Percentiles rank a stretch among this genome's conserved stretches.
Conservation (phyloP, 2,113 vertebrate species). For the Sylvilagus bachmani region DNA sequence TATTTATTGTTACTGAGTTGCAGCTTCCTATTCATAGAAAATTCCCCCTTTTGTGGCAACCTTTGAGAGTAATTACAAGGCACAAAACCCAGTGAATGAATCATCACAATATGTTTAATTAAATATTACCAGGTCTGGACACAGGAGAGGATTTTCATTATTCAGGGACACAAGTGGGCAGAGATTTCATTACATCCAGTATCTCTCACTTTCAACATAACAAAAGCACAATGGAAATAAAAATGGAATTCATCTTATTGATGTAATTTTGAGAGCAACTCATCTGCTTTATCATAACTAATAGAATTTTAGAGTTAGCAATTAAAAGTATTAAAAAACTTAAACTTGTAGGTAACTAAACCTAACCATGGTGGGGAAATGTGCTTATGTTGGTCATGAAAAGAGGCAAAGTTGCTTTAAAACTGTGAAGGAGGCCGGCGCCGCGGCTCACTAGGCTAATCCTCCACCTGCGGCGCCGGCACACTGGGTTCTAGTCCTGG, state of each 20-base stretch:
- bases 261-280: conserved; percentile 14
- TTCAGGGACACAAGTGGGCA: conserved; percentile 44
- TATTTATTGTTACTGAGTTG: conserved; percentile 54
- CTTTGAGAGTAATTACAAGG: conserved; percentile 65
- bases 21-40: background rate
- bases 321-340: conserved; percentile 23
- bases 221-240: background rate
- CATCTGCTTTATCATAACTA: background rate
- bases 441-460: too few relatives aligned
- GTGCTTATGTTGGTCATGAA: background rate
- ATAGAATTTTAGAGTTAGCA: background rate
- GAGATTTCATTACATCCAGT: conserved; percentile 62
- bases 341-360: background rate
- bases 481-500: too few relatives aligned
- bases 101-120: conserved; percentile 76
- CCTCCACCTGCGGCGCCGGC: too few relatives aligned
- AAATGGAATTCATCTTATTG: background rate
- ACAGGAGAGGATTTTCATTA: conserved; percentile 69
- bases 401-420: background rate
- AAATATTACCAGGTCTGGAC: conserved; percentile 68
- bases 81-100: conserved; percentile 58
- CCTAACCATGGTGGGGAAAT: background rate
- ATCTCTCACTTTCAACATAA: conserved; percentile 35
- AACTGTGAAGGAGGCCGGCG: background rate
- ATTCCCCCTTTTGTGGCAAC: conserved; percentile 24